Evolutionary conservation across 2,113 vertebrate species (phyloP), one percentile per base, ranked within the genome.

Genomic region (Rallus limicola): DNA sequence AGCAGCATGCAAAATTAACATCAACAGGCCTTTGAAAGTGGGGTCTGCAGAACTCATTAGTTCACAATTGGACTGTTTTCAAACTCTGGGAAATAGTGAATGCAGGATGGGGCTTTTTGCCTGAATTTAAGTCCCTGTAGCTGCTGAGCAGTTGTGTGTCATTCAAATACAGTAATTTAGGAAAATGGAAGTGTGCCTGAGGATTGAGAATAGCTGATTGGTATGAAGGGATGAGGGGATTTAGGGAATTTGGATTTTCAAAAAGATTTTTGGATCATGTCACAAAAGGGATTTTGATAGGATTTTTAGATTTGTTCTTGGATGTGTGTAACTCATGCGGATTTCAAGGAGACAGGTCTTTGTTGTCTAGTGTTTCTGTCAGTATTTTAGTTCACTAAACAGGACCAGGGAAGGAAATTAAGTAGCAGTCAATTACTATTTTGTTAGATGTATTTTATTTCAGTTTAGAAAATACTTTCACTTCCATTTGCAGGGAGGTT

Each of bases 1-100:
- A 82, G 77, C 68, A 3, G 74, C 94, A 83, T 86, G 88, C 86
- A 89, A 95, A 95, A 92, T 90, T 96, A 86, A 87, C 69, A 70
- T 78, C 89, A 93, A 96, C 84, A 72, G 64, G 55, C 80, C 70
- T 90, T 92, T 96, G 95, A 95, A 95, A 97, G 52, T 36, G 55
- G 59, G n/a, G 70, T 55, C 95, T 96, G 94, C 68, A 84, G 90
- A 95, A 84, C 88, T 89, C 90, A 82, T 97, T 94, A 95, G 90
- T 94, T 96, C 88, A 84, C 88, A 90, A 17, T 88, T 93, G 81
- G 87, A 80, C 82, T 93, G 63, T 81, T 97, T 93, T 96, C 90
- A 94, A 52, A 82, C 74, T 81, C 83, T 75, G 42, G 19, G 65
- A 94, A 81, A 96, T 69, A 93, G 77, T 77, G 91, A 95, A 93